Conservation (phyloP, 2,888 invertebrate species). For the Selenia dentaria region DNA sequence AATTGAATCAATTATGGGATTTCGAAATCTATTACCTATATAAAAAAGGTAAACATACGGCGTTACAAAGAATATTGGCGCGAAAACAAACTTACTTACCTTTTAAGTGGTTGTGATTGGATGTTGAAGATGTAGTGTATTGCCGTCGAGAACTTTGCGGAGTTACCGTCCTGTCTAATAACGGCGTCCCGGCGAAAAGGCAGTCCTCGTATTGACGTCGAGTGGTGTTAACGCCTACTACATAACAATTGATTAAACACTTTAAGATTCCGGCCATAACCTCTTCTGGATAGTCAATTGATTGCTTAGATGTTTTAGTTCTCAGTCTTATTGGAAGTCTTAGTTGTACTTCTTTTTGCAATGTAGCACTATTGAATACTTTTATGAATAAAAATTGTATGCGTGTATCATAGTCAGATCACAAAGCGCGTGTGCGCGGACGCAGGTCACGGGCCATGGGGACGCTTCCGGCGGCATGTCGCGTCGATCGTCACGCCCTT, state of each 20-base stretch:
- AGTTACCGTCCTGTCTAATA: conserved; percentile 45
- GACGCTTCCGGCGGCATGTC: conserved; percentile 66
- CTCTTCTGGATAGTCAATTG: not conserved
- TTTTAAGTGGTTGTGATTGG: conserved; percentile 52
- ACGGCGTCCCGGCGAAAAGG: conserved; percentile 44
- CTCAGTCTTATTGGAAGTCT: not conserved
- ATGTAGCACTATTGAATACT: conserved; percentile 2
- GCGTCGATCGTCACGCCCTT: conserved; percentile 80
- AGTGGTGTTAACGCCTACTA: conserved; percentile 33
- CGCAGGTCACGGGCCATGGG: conserved; percentile 71
- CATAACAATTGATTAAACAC: conserved; percentile 28
- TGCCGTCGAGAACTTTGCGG: conserved; percentile 20
- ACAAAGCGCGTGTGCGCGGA: conserved; percentile 63
- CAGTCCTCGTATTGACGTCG: conserved; percentile 30
- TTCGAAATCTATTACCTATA: conserved; percentile 29
- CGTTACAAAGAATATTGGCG: conserved; percentile 8
- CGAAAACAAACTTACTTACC: conserved; percentile 51
- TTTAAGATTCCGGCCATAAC: not conserved
- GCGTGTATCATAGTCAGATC: conserved; percentile 63
- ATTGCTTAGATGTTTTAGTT: not conserved
- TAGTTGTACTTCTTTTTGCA: not conserved
- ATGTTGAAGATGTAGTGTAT: conserved; percentile 54
- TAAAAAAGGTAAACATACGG: not conserved
- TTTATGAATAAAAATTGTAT: conserved; percentile 22
- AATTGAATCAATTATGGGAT: conserved; percentile 61